Base-by-base conservation (phyloP, 2,797 vertebrate genomes). In the Erethizon dorsatum region DNA sequence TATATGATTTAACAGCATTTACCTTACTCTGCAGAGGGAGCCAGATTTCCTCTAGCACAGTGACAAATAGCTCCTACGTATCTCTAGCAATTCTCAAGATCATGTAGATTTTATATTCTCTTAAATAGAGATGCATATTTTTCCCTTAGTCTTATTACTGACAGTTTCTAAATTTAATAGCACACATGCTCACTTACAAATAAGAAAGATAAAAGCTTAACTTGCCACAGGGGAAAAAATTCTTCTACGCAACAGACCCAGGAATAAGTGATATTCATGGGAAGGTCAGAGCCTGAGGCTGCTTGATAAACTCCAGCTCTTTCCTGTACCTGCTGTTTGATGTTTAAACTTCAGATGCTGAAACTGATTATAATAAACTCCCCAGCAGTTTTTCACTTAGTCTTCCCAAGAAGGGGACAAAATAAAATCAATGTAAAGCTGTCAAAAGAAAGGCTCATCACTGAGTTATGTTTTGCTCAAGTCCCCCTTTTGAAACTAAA, bases 101-200 rank as follows among this genome's bases (percentile, higher is more conserved):
- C 87, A 83, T 2, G 6, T 59, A 37, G 26, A 17, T 85, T 4
- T 67, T 95, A 13, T 54, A 4, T 5, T 96, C 20, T 92, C 89
- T 61, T 92, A 57, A 87, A 88, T 14, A 80, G 85, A 95, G 89
- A 92, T 45, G 45, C 31, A 61, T 67, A 61, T 90, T 88, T 97
- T 67, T 57, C 52, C 63, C 73, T 97, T 93, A 92, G 71, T 91
- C 67, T 59, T 95, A 71, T 96, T 95, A 90, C 83, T 61, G 84
- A 67, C 88, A 92, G 65, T 50, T 96, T 96, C 86, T 78, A 96
- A 94, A 96, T 96, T 96, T 96, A 96, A 86, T 92, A 96, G 95
- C 63, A 80, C 57, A 85, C 77, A 84, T 56, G n/a, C 8, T 96
- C 69, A 75, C 88, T 59, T 87, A 88, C 47, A 82, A 95, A 88